Conservation (phyloP, 1,140 invertebrate genomes). For the Pseudomyrmex cubaensis region DNA sequence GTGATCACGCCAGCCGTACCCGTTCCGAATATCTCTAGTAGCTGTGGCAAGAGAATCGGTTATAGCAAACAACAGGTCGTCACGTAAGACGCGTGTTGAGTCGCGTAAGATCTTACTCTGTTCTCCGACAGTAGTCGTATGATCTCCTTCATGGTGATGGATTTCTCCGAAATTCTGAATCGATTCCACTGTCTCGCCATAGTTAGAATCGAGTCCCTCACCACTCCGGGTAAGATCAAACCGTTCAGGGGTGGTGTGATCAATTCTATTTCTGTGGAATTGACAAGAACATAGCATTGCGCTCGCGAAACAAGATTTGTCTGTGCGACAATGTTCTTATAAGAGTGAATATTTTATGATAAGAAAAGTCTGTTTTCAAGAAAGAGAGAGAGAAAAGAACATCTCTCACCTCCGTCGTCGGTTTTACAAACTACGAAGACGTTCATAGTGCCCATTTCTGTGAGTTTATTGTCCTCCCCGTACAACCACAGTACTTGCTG, state of each 20-base stretch:
- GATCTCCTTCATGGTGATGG: constrained; percentile 95
- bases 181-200: constrained; percentile 94
- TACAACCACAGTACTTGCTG: constrained; percentile 99
- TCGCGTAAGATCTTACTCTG: constrained; percentile 88
- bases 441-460: constrained; percentile 99
- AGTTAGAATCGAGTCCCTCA: constrained; percentile 94
- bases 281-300: constrained; percentile 24
- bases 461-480: constrained; percentile 96
- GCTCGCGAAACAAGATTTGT: not conserved
- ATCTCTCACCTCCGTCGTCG: constrained; percentile 93
- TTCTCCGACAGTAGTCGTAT: constrained; percentile 91
- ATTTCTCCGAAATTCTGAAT: constrained; percentile 93
- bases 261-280: constrained; percentile 93
- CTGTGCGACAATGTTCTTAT: not conserved
- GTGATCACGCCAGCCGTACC: constrained; percentile 97
- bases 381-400: not conserved
- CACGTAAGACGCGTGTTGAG: not conserved
- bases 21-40: constrained; percentile 97
- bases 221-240: constrained; percentile 97
- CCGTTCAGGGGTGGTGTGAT: constrained; percentile 97
- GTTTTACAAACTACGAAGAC: constrained; percentile 96
- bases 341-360: not conserved
- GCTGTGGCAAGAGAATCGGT: constrained; percentile 85
- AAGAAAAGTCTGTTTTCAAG: not conserved
- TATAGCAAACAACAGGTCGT: not conserved